These are phyloP conservation scores for Bombus superbus DNA, from an alignment of 1,140 invertebrate species.

Conservation along the genomic window DNA sequence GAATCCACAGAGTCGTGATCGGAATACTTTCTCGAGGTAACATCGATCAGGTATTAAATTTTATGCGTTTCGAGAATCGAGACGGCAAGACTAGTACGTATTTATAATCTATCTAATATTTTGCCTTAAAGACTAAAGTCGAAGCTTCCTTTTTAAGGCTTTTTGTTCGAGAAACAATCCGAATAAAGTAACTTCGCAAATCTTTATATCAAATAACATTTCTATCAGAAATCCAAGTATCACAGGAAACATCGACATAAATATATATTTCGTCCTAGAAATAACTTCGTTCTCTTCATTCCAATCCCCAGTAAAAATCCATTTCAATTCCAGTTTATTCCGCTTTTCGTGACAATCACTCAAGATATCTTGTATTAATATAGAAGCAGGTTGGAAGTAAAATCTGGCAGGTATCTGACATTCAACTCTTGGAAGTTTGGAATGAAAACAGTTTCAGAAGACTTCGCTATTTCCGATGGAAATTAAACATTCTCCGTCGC, in stretches of 20 bases:
- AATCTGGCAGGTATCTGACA: conserved; percentile 54
- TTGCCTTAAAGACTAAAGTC: too few species aligned
- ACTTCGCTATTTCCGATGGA: conserved; percentile 56
- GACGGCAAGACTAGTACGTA: too few species aligned
- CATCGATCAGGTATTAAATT: background rate
- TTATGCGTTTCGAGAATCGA: background rate
- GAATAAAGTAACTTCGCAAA: too few species aligned
- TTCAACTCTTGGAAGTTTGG: conserved; percentile 51
- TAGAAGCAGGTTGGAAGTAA: conserved; percentile 42
- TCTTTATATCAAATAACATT: too few species aligned
- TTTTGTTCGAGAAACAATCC: too few species aligned
- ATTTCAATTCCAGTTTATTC: background rate
- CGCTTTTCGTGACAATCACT: background rate
- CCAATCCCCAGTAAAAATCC: background rate
- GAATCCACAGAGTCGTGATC: too few species aligned
- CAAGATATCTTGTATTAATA: conserved; percentile 54
- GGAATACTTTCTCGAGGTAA: too few species aligned
- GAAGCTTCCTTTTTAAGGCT: too few species aligned
- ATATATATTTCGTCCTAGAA: too few species aligned
- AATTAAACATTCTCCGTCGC: conserved; percentile 56
- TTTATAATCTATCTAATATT: too few species aligned
- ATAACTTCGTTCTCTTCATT: background rate
- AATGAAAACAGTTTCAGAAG: conserved; percentile 64
- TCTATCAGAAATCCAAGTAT: too few species aligned
- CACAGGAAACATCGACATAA: too few species aligned